Base-by-base conservation (phyloP, 2,113 vertebrate genomes). In the Ptychochromis oligacanthus region DNA sequence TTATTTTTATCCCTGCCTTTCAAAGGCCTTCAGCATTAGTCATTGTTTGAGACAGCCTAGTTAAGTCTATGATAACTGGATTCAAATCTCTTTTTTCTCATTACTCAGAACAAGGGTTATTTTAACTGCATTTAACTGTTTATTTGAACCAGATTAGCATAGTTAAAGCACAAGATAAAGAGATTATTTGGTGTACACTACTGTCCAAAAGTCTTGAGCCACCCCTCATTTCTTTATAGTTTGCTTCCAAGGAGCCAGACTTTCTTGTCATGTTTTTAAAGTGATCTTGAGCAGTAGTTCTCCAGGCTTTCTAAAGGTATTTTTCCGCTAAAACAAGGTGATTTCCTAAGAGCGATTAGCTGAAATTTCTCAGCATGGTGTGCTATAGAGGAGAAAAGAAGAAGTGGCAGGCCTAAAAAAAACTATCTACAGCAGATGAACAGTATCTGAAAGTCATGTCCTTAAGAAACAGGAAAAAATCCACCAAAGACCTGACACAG, bases 1-100 rank as follows among this genome's bases (percentile, higher is more conserved):
- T 13, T 80, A 78, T 87, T 89, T 89, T 80, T 77, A 77, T 80
- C 76, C 82, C 86, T 82, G 75, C 54, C 85, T 75, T 28, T 87
- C 75, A 83, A 54, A 67, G 3, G 28, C 60, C 60, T 64, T 70
- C 43, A 58, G 22, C 28, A 7, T n/a, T 11, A 54, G 54, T 56
- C 76, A 62, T 60, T 86, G 79, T 78, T 61, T 38, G 49, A 77
- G 80, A n/a, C 28, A 1, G 26, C 77, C 84, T 34, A 56, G 72
- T 60, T 62, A 83, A 56, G 83, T 85, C 65, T 74, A n/a, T 58
- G 43, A 72, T 75, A 61, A 75, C 56, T 57, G n/a, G 22, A 78
- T 82, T 75, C 40, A 79, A 28, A 70, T 72, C 52, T 26, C 12
- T 74, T 52, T 57, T 46, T 46, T 62, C 5, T 17, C 13, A 6